Base-by-base conservation (phyloP, 2,113 vertebrate genomes). In the Mormyrus iriodes region DNA sequence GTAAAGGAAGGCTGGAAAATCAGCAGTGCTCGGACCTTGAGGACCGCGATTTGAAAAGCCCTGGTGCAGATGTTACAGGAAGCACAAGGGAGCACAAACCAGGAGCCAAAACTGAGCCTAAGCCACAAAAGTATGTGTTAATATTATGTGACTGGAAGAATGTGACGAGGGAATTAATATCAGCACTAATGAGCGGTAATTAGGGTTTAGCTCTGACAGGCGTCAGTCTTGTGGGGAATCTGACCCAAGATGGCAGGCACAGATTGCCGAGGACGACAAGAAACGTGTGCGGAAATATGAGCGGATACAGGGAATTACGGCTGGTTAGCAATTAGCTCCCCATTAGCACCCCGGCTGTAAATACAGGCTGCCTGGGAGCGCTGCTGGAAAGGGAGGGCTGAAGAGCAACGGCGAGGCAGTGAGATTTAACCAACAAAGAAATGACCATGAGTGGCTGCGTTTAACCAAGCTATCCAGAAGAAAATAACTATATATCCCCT, bases 341-440 rank as follows among this genome's bases (percentile, higher is more conserved):
- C 84, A 48, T 65, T 55, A 88, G 90, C 42, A 49, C 90, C 52
- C 90, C 19, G 48, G 92, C 89, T 92, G 91, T 91, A 92, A 85
- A 51, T 89, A 91, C 92, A 91, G 92, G 92, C 90, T 88, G 92
- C 92, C 92, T 0, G 21, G 48, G 82, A 24, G 42, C 46, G 4
- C 44, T 84, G 82, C 15, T 19, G 4, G 39, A 10, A 46, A 84
- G 39, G 3, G 82, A 84, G 3, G 9, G 42, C 3, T 1, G 19
- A 46, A 48, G 82, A 48, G 10, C 3, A 9, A 12, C 61, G 10
- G 58, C 9, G 24, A 2, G 8, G 24, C 24, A 3, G 9, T 8
- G 46, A 48, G 46, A 2, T 8, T 8, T 48, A 48, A 48, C 46
- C 8, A 8, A n/a, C 9, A 65, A 31, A 61, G 21, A 3, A 61